Percentiles rank a stretch among this genome's conserved stretches.
Conservation (phyloP, 2,113 vertebrate species). For the Grus americana region DNA sequence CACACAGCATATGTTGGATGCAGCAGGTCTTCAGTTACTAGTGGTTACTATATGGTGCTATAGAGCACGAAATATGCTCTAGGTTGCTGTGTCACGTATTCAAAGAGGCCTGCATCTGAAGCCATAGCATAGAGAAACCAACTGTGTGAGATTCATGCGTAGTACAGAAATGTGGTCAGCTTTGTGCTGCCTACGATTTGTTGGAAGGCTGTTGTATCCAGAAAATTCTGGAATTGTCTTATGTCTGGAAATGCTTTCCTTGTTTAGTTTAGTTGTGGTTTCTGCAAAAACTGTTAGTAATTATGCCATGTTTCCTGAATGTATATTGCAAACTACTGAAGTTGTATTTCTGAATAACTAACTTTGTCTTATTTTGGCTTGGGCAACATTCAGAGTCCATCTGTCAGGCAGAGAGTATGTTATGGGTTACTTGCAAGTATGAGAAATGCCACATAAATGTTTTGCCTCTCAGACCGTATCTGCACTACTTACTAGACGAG, state of each 20-base stretch:
- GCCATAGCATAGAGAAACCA: accelerated
- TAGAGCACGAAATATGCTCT: neutral
- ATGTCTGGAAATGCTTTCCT: neutral
- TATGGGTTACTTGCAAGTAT: neutral
- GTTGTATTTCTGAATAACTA: neutral
- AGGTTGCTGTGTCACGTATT: accelerated
- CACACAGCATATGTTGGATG: accelerated
- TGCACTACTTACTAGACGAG: neutral
- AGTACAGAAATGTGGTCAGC: neutral
- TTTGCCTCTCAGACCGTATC: neutral
- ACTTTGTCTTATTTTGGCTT: neutral
- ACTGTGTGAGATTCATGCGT: neutral
- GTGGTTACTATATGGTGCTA: neutral
- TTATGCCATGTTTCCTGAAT: neutral
- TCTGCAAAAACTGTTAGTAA: neutral
- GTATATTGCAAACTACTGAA: neutral
- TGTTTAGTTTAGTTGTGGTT: neutral
- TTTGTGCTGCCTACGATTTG: neutral
- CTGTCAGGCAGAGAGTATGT: neutral
- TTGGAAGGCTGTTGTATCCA: neutral
- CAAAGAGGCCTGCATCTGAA: neutral
- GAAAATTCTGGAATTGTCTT: neutral
- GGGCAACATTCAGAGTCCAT: neutral
- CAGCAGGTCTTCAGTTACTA: accelerated
- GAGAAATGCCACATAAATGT: neutral